Evolutionary conservation across 2,113 vertebrate species (phyloP), one percentile per base, ranked within the genome.

Genomic region (Anarrhichthys ocellatus): DNA sequence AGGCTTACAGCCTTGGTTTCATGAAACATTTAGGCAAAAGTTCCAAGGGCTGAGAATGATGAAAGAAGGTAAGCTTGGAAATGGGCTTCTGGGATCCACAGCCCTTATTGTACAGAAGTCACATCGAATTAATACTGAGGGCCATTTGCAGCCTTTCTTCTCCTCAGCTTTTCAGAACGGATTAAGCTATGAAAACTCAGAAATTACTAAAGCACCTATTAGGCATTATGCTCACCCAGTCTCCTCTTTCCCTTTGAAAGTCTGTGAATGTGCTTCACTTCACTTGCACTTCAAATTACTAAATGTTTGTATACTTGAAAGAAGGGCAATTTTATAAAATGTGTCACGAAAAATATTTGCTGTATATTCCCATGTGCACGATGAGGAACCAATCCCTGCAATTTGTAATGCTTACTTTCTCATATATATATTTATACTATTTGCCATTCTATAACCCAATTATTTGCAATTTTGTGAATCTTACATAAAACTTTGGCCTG

Each of bases 111-210:
- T 99, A 97, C 96, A 96, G 96, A 97, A 99, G 98, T 99, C 98
- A 99, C 97, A 99, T 98, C 97, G 96, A 96, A 99, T 99, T 99
- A 99, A 97, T 97, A 97, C 96, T 96, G 98, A 99, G 96, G 96
- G 97, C 97, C 97, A 97, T 97, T 98, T 96, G 96, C 95, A 95
- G 96, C 96, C 95, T 97, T 97, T 97, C 97, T 97, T 97, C 96
- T 97, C 95, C 95, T 95, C 94, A 95, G 97, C 97, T 97, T 99
- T 98, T 99, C 97, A 98, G 96, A 98, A 96, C 94, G 96, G 97
- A 99, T 99, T 99, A 99, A 96, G 97, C 97, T 97, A 98, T 97
- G 97, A 98, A 99, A 98, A 97, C 97, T 97, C 96, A 83, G 95
- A 97, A 97, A 97, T 97, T 96, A 98, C 97, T 97, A 96, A 97